phyloP scores from a whole-genome alignment of 1,140 invertebrate species.

The Plectus sambesii region DNA sequence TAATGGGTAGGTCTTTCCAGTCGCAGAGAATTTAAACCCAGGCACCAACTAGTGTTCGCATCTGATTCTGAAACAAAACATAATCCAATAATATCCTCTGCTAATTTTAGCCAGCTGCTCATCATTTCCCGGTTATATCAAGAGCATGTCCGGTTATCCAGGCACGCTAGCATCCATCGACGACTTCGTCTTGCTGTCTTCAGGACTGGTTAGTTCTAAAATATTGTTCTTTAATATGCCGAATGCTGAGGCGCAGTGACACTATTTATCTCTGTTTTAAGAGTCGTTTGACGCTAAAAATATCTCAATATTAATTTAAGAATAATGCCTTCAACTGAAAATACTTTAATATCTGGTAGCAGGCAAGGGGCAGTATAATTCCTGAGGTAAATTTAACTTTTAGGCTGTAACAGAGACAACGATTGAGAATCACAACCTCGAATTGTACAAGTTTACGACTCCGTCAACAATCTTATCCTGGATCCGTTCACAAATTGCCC shows the following conservation, averaged over 20 bases:
- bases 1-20: too few relatives aligned
- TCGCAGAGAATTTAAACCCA: too few relatives aligned
- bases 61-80: too few relatives aligned
- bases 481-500: conserved; percentile 69
- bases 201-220: conserved; percentile 48
- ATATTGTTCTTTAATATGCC: conserved; percentile 9
- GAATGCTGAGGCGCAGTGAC: too few relatives aligned
- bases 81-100: too few relatives aligned
- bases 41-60: too few relatives aligned
- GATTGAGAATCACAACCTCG: conserved; percentile 58
- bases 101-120: conserved; percentile 19
- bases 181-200: conserved; percentile 65
- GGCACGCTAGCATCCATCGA: conserved; percentile 72
- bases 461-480: conserved; percentile 50
- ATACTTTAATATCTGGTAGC: conserved; percentile 4
- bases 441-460: conserved; percentile 53
- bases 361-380: too few relatives aligned
- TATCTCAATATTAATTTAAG: too few relatives aligned
- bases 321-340: too few relatives aligned
- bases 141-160: conserved; percentile 75
- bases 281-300: too few relatives aligned
- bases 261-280: too few relatives aligned
- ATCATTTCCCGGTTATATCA: conserved; percentile 17
- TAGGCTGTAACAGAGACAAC: conserved; percentile 57
- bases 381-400: conserved; percentile 36